These are phyloP conservation scores for Odontomachus brunneus DNA, from an alignment of 1,140 invertebrate species.

Conservation along the genomic window DNA sequence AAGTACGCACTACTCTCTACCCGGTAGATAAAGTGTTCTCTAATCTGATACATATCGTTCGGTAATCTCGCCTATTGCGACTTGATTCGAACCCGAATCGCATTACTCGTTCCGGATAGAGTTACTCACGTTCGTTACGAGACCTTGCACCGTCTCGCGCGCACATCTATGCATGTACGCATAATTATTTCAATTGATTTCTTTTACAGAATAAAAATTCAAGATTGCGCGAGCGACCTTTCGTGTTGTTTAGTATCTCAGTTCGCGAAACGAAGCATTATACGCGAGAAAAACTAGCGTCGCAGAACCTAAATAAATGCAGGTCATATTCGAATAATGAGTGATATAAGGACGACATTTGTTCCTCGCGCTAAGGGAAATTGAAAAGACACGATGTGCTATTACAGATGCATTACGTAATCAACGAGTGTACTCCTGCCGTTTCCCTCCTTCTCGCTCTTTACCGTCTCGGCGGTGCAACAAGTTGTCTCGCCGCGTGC, in stretches of 20 bases:
- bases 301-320: not conserved
- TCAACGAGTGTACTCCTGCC: constrained; percentile 1
- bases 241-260: not conserved
- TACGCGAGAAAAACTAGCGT: not conserved
- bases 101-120: not conserved
- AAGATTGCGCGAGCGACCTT: not conserved
- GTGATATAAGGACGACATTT: not conserved
- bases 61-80: constrained; percentile 11
- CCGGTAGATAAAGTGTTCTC: not conserved
- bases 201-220: not conserved
- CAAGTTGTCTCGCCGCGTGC: constrained; percentile 55
- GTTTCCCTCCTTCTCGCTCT: not conserved
- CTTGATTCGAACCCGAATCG: constrained; percentile 20
- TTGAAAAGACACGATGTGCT: not conserved
- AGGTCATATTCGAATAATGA: too few relatives aligned
- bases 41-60: constrained; percentile 34
- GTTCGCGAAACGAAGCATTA: not conserved
- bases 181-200: constrained; percentile 23
- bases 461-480: constrained; percentile 56
- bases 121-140: constrained; percentile 2
- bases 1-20: not conserved
- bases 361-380: not conserved
- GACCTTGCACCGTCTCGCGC: not conserved
- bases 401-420: constrained; percentile 58
- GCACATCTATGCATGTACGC: too few relatives aligned